Conservation (phyloP, 1,140 invertebrate species). For the Rhopalosiphum padi region DNA sequence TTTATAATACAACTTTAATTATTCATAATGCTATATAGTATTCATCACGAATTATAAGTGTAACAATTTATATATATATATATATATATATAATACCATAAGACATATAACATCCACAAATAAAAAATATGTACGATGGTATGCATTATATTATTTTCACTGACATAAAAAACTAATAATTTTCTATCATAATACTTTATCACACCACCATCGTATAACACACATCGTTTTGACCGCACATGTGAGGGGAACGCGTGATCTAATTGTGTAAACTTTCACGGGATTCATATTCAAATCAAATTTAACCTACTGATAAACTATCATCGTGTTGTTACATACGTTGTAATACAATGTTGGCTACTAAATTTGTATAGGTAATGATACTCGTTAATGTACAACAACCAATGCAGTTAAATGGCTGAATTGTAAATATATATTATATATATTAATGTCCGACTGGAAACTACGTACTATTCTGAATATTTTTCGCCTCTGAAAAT, state of each 20-base stretch:
- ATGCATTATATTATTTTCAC: not conserved
- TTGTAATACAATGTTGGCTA: not conserved
- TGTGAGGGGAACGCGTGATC: not conserved
- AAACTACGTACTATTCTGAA: fast-evolving
- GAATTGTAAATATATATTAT: too few relatives aligned
- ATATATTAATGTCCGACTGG: not conserved
- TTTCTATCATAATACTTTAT: not conserved
- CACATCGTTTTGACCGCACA: slow-evolving; percentile 8
- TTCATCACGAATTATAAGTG: not conserved
- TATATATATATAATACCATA: too few relatives aligned
- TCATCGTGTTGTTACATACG: not conserved
- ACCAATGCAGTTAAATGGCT: not conserved
- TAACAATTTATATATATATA: not conserved
- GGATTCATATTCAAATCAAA: not conserved
- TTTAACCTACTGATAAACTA: not conserved
- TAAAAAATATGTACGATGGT: not conserved
- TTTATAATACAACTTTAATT: not conserved
- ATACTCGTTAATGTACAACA: not conserved
- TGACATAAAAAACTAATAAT: not conserved
- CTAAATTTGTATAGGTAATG: not conserved
- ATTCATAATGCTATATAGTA: not conserved
- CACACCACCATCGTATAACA: not conserved
- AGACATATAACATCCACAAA: not conserved
- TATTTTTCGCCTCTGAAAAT: not conserved
- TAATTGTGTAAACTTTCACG: slow-evolving; percentile 2